Evolutionary conservation across 2,113 vertebrate genomes (phyloP), one percentile per base, ranked within the genome.

Genomic region (Neolamprologus falcicula): DNA sequence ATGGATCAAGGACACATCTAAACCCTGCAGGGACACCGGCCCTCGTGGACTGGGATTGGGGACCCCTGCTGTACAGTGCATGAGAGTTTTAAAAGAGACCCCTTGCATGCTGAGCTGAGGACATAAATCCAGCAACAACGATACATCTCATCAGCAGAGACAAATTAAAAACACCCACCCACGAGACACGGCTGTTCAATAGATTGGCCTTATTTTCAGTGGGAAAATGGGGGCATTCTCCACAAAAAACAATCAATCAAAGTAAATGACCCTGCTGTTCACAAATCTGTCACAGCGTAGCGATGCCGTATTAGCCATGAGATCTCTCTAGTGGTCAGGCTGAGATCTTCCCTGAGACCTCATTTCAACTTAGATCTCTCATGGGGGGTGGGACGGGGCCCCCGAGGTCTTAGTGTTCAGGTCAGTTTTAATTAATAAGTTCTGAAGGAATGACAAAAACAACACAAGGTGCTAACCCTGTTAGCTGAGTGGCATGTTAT

Each of bases 371-470:
- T 66, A 35, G 80, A 86, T 94, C 86, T 89, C 89, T 83, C 47
- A 50, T 80, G 93, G 92, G 83, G 79, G 26, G 42, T 19, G 40
- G 24, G 40, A 16, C 2, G 19, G 79, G 83, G 88, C 73, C 31
- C 45, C 45, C 8, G n/a, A 87, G 89, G 89, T 93, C 89, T 93
- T 52, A 84, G 83, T 92, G 82, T 89, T 84, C 83, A 71, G 76
- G 53, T 92, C 66, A 78, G 85, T 82, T 85, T 95, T 96, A 96
- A 97, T 97, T 96, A 96, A 96, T 95, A 96, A 86, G 85, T 96
- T 96, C 93, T 92, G 87, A 86, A 63, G 93, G 93, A 94, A 96
- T 89, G 87, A 88, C 61, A 87, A 91, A 93, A 93, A 94, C 93
- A 96, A 93, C 94, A 92, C 88, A 80, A 91, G 93, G 93, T 93